Evolutionary conservation across 1,140 invertebrate genomes (phyloP), one percentile per base, ranked within the genome.

Genomic region (Drosophila oshimai): DNA sequence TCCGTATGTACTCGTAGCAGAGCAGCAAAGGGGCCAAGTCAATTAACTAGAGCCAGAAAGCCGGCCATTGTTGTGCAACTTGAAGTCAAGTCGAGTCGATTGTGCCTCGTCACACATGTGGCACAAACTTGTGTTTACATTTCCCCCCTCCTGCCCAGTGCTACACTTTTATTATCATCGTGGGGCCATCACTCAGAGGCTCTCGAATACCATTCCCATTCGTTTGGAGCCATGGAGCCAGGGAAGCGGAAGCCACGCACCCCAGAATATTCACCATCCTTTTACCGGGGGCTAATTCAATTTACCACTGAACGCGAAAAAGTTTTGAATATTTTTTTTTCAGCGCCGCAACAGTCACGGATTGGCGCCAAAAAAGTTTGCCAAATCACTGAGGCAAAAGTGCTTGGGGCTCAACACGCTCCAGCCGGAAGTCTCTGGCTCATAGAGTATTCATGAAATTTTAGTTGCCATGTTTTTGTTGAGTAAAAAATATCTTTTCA

Each of bases 81-180:
- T 39, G 20, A 29, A 29, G 57, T 12, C 20, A 20, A 24, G 57
- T n/a, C 50, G 61, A 65, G 60, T 49, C 57, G 46, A 58, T 78
- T 77, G 55, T 49, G 69, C 47, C 47, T 58, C 42, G 78, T 69
- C 69, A 50, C 76, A 77, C 71, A 80, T 74, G 77, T 44, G 37
- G 62, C 39, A 74, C 69, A n/a, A n/a, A 78, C 75, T 76, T 84
- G 71, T 84, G 71, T 73, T 72, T 74, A 36, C 67, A 55, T 73
- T 72, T 61, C 41, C 39, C 31, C 44, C 42, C 22, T 5, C 5
- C 22, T 57, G 57, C 57, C 13, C 31, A 3, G 12, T 13, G 49
- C 28, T 13, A 39, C 47, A 53, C 22, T 77, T 77, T 74, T 78
- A 83, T 72, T 68, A 71, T 54, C 80, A 55, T 74, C 58, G 36